A percentile compares a stretch with the other conserved stretches of the same genome.
Evolutionary conservation across 2,888 invertebrate genomes (phyloP).

Genomic region (Anoplius nigerrimus): DNA sequence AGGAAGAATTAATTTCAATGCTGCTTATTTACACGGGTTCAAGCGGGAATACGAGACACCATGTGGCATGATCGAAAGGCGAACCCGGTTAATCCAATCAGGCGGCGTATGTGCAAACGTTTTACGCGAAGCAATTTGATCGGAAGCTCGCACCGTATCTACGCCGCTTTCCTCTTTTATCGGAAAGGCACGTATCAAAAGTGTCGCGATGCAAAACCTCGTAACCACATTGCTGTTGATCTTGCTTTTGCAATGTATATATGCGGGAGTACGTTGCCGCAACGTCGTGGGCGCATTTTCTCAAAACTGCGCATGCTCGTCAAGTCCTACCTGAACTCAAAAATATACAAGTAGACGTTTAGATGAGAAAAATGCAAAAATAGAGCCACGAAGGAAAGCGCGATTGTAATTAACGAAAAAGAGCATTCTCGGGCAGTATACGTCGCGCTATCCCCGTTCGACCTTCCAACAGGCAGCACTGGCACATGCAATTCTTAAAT

Average conservation of each 20-base stretch:
- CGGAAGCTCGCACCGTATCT: neutral
- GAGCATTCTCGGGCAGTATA: no score
- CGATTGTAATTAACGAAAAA: conserved; percentile 10
- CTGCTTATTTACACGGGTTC: neutral
- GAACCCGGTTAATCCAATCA: conserved; percentile 5
- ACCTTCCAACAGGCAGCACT: no score
- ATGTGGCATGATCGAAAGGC: neutral
- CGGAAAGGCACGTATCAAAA: no score
- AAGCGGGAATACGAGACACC: conserved; percentile 17
- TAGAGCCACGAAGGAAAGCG: conserved; percentile 24
- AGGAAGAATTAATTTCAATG: no score
- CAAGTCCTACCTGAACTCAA: conserved; percentile 28
- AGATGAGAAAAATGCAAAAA: conserved; percentile 34
- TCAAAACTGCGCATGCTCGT: conserved; percentile 36
- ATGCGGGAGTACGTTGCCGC: conserved; percentile 1
- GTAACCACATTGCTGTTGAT: neutral
- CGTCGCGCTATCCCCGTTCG: no score
- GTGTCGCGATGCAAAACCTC: neutral
- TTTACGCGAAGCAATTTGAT: no score
- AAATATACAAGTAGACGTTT: conserved; percentile 4
- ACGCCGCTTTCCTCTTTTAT: neutral
- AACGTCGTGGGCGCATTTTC: conserved; percentile 6
- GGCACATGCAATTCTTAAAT: no score
- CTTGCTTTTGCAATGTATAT: conserved; percentile 9
- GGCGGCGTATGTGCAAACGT: neutral